A percentile compares a stretch with the other conserved stretches of the same genome.
These are phyloP conservation scores for Amblyteles armatorius DNA, from an alignment of 2,888 invertebrate genomes.

Conservation along the genomic window DNA sequence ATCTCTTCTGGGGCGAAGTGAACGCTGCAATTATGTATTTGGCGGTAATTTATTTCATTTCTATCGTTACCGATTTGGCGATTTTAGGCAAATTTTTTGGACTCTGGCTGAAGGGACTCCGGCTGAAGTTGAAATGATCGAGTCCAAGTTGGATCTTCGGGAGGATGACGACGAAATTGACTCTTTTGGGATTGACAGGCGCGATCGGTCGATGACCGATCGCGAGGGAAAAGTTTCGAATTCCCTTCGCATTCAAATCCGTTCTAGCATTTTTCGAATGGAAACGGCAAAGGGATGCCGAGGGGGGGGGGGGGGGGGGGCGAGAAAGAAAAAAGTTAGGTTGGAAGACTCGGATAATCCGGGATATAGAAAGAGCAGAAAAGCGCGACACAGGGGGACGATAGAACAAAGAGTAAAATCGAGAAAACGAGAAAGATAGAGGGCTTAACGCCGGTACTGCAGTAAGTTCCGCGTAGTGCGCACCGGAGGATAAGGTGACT, in stretches of 20 bases:
- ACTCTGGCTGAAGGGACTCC: no score
- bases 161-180: no score
- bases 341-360: conserved; percentile 11
- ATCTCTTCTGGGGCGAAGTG: not conserved
- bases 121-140: no score
- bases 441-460: conserved; percentile 63
- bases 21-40: no score
- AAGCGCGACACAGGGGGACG: conserved; percentile 17
- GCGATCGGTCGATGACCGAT: no score
- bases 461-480: conserved; percentile 67
- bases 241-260: not conserved
- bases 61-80: no score
- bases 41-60: no score
- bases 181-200: no score
- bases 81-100: no score
- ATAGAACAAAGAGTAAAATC: conserved; percentile 27
- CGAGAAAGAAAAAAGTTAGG: not conserved
- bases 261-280: not conserved
- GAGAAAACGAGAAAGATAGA: conserved; percentile 20
- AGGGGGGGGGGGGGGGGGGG: not conserved
- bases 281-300: not conserved
- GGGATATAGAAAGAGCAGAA: conserved; percentile 17
- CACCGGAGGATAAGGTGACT: conserved; percentile 63
- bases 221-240: not conserved
- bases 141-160: no score